Base-by-base conservation (phyloP, 2,113 vertebrate genomes). In the Myiopsitta monachus region DNA sequence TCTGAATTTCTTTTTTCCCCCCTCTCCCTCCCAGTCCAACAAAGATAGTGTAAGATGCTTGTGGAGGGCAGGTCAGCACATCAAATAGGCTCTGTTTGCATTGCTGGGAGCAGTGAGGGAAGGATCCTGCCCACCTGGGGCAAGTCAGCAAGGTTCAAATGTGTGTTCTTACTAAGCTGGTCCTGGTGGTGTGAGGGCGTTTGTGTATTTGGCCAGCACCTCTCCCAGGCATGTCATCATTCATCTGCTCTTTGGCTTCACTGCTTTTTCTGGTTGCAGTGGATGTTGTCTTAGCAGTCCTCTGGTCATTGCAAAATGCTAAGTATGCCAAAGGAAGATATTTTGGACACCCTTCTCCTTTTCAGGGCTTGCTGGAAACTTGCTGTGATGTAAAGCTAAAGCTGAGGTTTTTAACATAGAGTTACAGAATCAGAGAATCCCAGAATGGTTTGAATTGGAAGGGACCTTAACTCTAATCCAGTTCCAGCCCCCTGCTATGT, bases 41-140 rank as follows among this genome's bases (percentile, higher is more conserved):
- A 90, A 80, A 96, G 94, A 96, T 43, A 92, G 49, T 6, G 74
- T 91, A 93, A 96, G 67, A 79, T 94, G 95, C 75, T 94, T 94
- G 94, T 16, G 78, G n/a, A 92, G 85, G 63, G 92, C 83, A 94
- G 88, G 92, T 86, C 94, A 94, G 88, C 61, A 86, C 90, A 93
- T 95, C 94, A 90, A 41, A 93, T 30, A 9, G 81, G 84, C 62
- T 89, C 62, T 64, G 81, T 77, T 55, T 1, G 2, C 0, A 2
- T 79, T 64, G 66, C 89, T 82, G 64, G 51, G 30, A 94, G 88
- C 5, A 2, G 10, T 1, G 13, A 77, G 72, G 57, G 83, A 81
- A 82, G 55, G 78, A 76, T 87, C 77, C 74, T 75, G 55, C 39
- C 36, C 0, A 1, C 28, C 18, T 7, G 3, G 52, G 33, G 14